phyloP scores from a whole-genome alignment of 2,888 invertebrate genomes.

The Xestia xanthographa region DNA sequence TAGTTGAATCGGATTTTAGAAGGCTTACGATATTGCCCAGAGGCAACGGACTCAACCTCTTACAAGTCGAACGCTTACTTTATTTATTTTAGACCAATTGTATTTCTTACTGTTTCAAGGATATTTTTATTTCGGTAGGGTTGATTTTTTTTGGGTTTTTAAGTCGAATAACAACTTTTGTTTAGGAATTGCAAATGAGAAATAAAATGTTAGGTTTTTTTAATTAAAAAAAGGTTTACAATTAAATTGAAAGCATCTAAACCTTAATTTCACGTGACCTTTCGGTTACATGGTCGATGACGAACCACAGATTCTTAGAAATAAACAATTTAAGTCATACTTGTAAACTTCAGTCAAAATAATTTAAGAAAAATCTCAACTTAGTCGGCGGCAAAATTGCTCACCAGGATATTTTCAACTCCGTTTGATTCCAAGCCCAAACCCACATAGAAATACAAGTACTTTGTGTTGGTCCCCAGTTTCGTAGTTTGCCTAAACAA shows the following conservation, averaged over 20 bases:
- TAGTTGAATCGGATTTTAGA: slow-evolving; percentile 53
- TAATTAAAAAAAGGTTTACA: not conserved
- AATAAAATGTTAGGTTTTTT: not conserved
- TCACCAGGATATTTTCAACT: not conserved
- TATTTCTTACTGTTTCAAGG: slow-evolving; percentile 25
- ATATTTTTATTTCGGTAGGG: slow-evolving; percentile 8
- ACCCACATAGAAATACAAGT: not conserved
- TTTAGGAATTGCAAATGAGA: not conserved
- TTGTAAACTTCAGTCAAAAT: not conserved
- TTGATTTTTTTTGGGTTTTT: slow-evolving; percentile 22
- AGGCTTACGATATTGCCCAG: slow-evolving; percentile 45
- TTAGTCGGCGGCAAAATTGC: not conserved
- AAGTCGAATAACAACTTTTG: not conserved
- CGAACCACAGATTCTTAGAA: not conserved
- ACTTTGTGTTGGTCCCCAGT: slow-evolving; percentile 22
- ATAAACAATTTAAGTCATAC: not conserved
- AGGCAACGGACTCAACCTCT: slow-evolving; percentile 47
- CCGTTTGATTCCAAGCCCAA: not conserved
- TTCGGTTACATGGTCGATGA: not conserved
- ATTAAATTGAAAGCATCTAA: not conserved
- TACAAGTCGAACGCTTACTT: slow-evolving; percentile 31
- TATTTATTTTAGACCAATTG: slow-evolving; percentile 51
- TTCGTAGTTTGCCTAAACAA: slow-evolving; percentile 18
- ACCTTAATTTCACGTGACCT: not conserved
- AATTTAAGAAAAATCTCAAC: slow-evolving; percentile 2